Evolutionary conservation across 2,888 invertebrate species (phyloP).

Genomic region (Eledone cirrhosa): DNA sequence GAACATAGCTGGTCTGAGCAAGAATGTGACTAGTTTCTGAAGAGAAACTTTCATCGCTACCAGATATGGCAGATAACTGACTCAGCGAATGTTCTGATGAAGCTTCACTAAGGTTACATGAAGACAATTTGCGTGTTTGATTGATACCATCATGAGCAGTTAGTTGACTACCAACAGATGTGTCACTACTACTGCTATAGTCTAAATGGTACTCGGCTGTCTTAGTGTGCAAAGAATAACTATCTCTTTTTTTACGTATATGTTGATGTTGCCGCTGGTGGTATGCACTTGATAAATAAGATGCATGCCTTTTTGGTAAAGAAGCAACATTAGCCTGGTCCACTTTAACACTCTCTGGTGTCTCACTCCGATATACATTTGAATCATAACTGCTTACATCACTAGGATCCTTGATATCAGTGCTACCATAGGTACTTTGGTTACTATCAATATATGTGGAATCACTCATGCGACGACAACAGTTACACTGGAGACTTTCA

Average conservation of each 20-base stretch:
- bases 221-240: background rate
- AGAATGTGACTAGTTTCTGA: conserved; percentile 35
- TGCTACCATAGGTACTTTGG: conserved; percentile 53
- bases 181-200: conserved; percentile 26
- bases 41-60: conserved; percentile 25
- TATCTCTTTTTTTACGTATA: background rate
- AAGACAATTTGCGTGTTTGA: background rate
- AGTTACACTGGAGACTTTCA: conserved; percentile 39
- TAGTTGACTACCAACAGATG: conserved; percentile 1
- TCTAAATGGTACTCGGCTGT: conserved; percentile 10
- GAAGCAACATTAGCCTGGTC: background rate
- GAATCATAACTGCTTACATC: conserved; percentile 56
- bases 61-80: conserved; percentile 5
- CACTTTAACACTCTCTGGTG: conserved; percentile 29
- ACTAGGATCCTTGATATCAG: conserved; percentile 46
- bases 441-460: conserved; percentile 45
- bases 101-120: conserved; percentile 27
- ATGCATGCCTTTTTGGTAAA: background rate
- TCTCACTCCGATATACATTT: conserved; percentile 38
- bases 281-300: background rate
- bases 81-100: conserved; percentile 27
- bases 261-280: background rate
- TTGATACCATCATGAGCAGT: background rate
- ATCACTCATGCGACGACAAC: conserved; percentile 33
- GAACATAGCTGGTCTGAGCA: conserved; percentile 21